phyloP scores from a whole-genome alignment of 2,113 vertebrate genomes.

The Melanotaenia duboulayi region DNA sequence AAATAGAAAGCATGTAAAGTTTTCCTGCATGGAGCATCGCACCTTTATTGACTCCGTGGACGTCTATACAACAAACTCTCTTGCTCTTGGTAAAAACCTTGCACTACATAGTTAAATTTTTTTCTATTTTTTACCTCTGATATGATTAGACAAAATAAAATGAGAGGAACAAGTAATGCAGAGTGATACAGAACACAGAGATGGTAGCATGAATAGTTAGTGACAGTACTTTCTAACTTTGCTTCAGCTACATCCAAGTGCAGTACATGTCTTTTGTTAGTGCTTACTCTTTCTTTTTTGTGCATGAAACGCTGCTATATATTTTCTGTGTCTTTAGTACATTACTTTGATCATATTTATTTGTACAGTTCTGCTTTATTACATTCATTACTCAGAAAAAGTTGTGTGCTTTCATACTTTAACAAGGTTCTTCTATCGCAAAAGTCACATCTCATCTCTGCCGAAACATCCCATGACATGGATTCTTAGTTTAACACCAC shows the following conservation, averaged over 20 bases:
- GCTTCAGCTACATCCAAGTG: neutral
- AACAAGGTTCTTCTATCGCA: neutral
- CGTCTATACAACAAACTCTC: neutral
- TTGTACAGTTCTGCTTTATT: neutral
- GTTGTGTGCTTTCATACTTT: neutral
- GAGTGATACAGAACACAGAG: neutral
- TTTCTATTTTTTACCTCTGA: neutral
- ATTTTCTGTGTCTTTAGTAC: neutral
- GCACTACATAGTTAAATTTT: neutral
- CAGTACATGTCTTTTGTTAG: neutral
- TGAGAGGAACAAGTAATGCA: neutral
- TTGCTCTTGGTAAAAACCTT: neutral
- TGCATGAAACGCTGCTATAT: constrained; percentile 7
- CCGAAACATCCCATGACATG: neutral
- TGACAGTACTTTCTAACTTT: neutral
- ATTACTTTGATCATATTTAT: constrained; percentile 4
- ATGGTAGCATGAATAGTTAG: neutral
- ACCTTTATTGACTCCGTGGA: neutral
- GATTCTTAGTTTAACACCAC: neutral
- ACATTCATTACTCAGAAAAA: too few species aligned
- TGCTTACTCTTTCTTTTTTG: constrained; percentile 3
- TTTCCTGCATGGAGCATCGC: neutral
- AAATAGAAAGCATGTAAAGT: neutral
- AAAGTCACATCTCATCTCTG: neutral
- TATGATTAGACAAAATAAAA: neutral